Evolutionary conservation across 2,113 vertebrate genomes (phyloP).

Genomic region (Poeciliopsis retropinna): DNA sequence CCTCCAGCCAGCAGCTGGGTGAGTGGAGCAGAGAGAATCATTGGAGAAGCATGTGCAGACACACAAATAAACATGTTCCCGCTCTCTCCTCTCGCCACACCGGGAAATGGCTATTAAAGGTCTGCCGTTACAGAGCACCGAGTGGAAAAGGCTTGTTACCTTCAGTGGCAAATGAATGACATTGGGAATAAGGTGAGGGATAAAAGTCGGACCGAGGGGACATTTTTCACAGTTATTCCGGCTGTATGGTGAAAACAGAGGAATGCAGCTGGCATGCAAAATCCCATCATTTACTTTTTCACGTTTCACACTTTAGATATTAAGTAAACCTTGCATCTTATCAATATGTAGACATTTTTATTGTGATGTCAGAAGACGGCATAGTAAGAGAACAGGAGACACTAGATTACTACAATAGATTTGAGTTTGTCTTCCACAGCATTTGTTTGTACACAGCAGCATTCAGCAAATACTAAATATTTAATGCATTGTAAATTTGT

Average conservation of each 20-base stretch:
- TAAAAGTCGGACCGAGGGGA: constrained; percentile 75
- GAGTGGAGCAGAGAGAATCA: constrained; percentile 91
- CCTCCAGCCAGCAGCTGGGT: constrained; percentile 92
- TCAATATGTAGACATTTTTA: not conserved
- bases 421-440: not conserved
- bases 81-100: constrained; percentile 73
- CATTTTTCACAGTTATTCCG: constrained; percentile 71
- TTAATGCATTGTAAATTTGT: not conserved
- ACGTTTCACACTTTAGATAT: constrained; percentile 4
- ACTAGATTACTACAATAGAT: not conserved
- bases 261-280: constrained; percentile 51
- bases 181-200: constrained; percentile 80
- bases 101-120: constrained; percentile 86
- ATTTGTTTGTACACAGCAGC: not conserved
- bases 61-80: constrained; percentile 83
- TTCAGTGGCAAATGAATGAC: constrained; percentile 84
- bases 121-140: constrained; percentile 79
- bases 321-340: not conserved
- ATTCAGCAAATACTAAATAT: not conserved
- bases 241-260: constrained; percentile 41
- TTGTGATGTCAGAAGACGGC: not conserved
- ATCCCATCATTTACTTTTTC: constrained; percentile 44
- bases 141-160: constrained; percentile 82
- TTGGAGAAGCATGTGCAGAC: constrained; percentile 82
- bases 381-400: not conserved